phyloP scores from a whole-genome alignment of 1,140 invertebrate species.

The Pseudomyrmex sp. region DNA sequence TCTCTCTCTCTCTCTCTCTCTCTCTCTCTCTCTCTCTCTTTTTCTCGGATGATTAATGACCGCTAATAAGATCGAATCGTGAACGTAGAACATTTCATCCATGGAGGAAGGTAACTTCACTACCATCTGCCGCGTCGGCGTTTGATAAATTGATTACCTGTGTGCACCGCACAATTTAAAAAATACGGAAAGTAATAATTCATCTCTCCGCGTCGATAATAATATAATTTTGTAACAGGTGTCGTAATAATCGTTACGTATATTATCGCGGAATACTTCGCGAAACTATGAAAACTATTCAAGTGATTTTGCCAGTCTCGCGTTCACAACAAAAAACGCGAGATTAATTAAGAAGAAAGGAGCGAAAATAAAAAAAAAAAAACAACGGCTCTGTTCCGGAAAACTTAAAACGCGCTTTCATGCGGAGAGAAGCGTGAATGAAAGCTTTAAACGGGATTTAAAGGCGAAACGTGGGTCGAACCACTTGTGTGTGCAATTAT shows the following conservation, averaged over 20 bases:
- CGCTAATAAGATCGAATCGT: slow-evolving; percentile 19
- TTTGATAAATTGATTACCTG: slow-evolving; percentile 45
- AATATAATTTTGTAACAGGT: slow-evolving; percentile 16
- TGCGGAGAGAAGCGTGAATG: background rate
- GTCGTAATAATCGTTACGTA: background rate
- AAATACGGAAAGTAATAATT: slow-evolving; percentile 31
- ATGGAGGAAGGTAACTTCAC: slow-evolving; percentile 17
- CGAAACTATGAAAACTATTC: background rate
- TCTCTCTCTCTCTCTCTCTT: background rate
- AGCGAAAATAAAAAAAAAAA: background rate
- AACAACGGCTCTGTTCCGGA: too few relatives aligned
- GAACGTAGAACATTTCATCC: slow-evolving; percentile 31
- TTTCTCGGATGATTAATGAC: slow-evolving; percentile 23
- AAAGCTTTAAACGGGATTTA: background rate
- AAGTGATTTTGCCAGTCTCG: background rate
- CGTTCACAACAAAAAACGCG: background rate
- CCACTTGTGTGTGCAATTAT: background rate
- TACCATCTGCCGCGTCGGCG: slow-evolving; percentile 20
- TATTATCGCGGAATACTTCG: background rate
- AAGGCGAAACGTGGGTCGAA: background rate
- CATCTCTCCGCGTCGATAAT: background rate
- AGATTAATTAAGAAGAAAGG: slow-evolving; percentile 6
- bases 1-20: too few relatives aligned
- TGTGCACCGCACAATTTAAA: background rate
- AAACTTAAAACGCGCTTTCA: background rate